Evolutionary conservation across 2,797 vertebrate genomes (phyloP).

Genomic region (Fundulus diaphanus): DNA sequence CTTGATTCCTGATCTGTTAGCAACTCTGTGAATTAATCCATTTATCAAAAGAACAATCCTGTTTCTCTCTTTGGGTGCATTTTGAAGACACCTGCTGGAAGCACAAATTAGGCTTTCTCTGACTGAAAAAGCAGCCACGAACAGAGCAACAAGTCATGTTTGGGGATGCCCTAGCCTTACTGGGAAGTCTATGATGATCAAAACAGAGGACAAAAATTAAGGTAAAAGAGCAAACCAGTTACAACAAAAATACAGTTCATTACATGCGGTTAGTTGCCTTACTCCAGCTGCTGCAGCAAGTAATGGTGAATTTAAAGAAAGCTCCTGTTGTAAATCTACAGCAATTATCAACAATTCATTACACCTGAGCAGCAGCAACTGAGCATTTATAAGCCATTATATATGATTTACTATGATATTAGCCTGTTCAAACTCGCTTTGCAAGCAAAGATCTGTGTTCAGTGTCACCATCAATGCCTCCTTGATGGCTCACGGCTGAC

Average conservation of each 20-base stretch:
- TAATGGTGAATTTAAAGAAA: background rate
- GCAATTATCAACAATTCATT: background rate
- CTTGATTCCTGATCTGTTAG: background rate
- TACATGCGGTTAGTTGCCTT: background rate
- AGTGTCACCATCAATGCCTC: slow-evolving; percentile 31
- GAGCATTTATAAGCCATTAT: slow-evolving; percentile 23
- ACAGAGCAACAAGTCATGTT: background rate
- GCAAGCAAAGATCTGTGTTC: slow-evolving; percentile 36
- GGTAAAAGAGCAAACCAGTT: background rate
- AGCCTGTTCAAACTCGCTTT: slow-evolving; percentile 8
- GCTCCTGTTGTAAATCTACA: background rate
- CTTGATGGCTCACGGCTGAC: slow-evolving; percentile 38
- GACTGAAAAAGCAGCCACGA: background rate
- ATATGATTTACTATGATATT: slow-evolving; percentile 40
- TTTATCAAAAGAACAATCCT: background rate
- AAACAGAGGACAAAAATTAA: background rate
- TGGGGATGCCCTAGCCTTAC: background rate
- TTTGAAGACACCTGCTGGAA: background rate
- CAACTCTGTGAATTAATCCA: background rate
- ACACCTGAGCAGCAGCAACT: slow-evolving; percentile 9
- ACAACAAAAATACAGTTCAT: background rate
- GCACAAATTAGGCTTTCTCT: background rate
- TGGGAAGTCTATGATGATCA: background rate
- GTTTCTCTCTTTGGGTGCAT: background rate
- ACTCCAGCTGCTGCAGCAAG: background rate